phyloP scores from a whole-genome alignment of 1,140 invertebrate genomes.

The Samia ricini region DNA sequence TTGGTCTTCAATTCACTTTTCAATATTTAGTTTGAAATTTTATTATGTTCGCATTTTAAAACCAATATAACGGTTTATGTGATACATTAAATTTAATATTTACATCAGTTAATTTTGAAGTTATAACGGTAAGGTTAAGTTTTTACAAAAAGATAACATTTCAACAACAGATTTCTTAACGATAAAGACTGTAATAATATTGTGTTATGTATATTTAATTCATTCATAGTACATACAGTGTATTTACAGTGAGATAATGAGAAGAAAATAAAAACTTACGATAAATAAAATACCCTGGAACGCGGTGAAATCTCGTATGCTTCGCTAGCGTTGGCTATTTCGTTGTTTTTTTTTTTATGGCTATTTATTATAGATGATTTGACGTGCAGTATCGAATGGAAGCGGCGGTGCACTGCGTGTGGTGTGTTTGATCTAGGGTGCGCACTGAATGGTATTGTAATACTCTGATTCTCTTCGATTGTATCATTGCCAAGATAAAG shows the following conservation, averaged over 20 bases:
- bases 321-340: neutral
- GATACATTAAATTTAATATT: no score
- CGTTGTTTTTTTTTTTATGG: neutral
- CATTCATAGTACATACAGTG: neutral
- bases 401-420: constrained; percentile 2
- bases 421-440: neutral
- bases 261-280: neutral
- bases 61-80: no score
- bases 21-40: no score
- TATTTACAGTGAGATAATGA: neutral
- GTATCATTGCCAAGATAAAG: neutral
- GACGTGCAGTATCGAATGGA: constrained; percentile 7
- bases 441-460: neutral
- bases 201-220: neutral
- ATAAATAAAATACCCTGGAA: constrained; percentile 1
- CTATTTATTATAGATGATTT: constrained; percentile 1
- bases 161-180: no score
- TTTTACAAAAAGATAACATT: no score
- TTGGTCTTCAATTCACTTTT: neutral
- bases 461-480: neutral
- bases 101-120: no score
- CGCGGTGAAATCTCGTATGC: constrained; percentile 8
- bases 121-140: no score
- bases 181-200: no score
- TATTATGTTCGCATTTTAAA: no score